Evolutionary conservation across 2,113 vertebrate genomes (phyloP), one percentile per base, ranked within the genome.

Genomic region (Coregonus clupeaformis): DNA sequence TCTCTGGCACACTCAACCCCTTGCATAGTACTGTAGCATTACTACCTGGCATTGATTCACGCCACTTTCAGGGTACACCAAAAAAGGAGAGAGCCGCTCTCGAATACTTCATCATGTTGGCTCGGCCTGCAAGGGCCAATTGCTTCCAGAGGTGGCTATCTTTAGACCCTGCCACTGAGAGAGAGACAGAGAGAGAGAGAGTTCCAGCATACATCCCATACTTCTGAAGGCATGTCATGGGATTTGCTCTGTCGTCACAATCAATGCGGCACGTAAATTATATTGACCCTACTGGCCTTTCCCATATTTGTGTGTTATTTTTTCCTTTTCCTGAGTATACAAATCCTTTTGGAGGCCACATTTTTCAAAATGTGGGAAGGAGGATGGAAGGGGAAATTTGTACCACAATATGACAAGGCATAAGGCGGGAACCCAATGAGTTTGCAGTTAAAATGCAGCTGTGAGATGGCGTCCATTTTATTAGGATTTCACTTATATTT

Each of bases 31-130:
- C 47, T 22, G 22, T 52, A 14, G n/a, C n/a, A n/a, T n/a, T 52
- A 18, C 16, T 14, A 18, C 13, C 49, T 52, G 57, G 13, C 45
- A 32, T 52, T 74, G 25, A 68, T 45, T 78, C 80, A 72, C 80
- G 67, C 73, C 73, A 71, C 20, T 72, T 72, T 77, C 67, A 72
- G 14, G 69, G 63, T 73, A 64, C 82, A 84, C 82, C 85, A 86
- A 82, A 86, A 82, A 86, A 84, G 85, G 80, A 75, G 57, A 59
- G 71, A 68, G 69, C 64, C 20, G 3, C 75, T 71, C 69, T 77
- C 68, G 29, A 47, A 68, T 30, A 73, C 72, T 84, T 74, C 49
- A 72, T 86, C 78, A 75, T 36, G 29, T 69, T 70, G 64, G 30
- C 49, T 52, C 49, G 67, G 42, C 42, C 55, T 68, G 72, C 75